These are phyloP conservation scores for Actenoides hombroni DNA, from an alignment of 2,113 vertebrate genomes.

Conservation along the genomic window DNA sequence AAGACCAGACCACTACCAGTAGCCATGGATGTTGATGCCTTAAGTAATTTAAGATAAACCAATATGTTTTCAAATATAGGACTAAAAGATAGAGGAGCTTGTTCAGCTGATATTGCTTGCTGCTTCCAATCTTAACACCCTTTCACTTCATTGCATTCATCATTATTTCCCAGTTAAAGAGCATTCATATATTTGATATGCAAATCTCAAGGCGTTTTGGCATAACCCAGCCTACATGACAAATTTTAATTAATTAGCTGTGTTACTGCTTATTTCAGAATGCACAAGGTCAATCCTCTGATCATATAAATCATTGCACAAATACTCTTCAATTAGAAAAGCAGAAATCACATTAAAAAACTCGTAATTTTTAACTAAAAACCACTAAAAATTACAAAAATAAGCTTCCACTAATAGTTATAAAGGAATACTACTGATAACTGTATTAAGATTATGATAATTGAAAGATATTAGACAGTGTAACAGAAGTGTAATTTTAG, in stretches of 20 bases:
- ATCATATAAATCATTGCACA: slow-evolving; percentile 51
- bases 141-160: background rate
- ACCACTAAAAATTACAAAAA: slow-evolving; percentile 13
- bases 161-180: background rate
- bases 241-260: slow-evolving; percentile 46
- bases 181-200: slow-evolving; percentile 10
- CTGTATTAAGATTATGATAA: slow-evolving; percentile 27
- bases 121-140: background rate
- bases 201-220: slow-evolving; percentile 27
- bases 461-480: background rate
- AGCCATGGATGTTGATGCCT: background rate
- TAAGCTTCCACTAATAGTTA: slow-evolving; percentile 47
- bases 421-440: slow-evolving; percentile 49
- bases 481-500: background rate
- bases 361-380: slow-evolving; percentile 9
- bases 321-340: slow-evolving; percentile 51
- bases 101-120: background rate
- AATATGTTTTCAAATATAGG: background rate
- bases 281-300: background rate
- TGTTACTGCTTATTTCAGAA: slow-evolving; percentile 59
- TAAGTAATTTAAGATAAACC: background rate
- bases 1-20: background rate
- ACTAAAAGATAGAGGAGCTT: background rate
- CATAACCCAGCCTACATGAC: background rate
- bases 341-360: slow-evolving; percentile 16